Evolutionary conservation across 2,888 invertebrate genomes (phyloP).

Genomic region (Limnephilus lunatus): DNA sequence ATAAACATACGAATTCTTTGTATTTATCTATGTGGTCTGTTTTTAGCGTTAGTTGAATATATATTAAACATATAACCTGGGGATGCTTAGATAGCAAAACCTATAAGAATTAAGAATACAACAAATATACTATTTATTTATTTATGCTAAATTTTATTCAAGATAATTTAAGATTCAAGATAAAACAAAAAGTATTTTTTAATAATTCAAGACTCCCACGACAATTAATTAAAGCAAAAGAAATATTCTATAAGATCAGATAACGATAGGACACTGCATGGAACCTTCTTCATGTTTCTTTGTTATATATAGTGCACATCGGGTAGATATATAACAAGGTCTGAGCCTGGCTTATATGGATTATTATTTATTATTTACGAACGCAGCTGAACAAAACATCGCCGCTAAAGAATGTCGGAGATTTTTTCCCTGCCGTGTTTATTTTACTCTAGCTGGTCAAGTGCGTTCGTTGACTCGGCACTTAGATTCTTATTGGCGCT

Average conservation of each 20-base stretch:
- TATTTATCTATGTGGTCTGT: background rate
- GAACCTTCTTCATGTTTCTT: background rate
- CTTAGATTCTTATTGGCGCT: constrained; percentile 21
- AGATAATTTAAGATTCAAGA: no score
- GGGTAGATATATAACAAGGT: background rate
- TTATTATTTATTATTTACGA: background rate
- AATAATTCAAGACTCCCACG: background rate
- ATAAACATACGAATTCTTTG: background rate
- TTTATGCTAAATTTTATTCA: background rate
- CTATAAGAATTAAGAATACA: background rate
- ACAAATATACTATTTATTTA: background rate
- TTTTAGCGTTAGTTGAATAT: background rate
- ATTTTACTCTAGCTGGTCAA: constrained; percentile 58
- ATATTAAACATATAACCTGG: background rate
- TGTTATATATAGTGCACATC: background rate
- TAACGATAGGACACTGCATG: background rate
- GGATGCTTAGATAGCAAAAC: background rate
- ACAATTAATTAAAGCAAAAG: background rate
- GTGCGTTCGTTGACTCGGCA: constrained; percentile 63
- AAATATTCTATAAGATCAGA: background rate
- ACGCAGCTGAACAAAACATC: background rate
- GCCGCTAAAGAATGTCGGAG: constrained; percentile 15
- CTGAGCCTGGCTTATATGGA: background rate
- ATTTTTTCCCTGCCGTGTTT: constrained; percentile 50
- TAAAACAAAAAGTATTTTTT: background rate